These are phyloP conservation scores for Mycetomoellerius zeteki DNA, from an alignment of 1,140 invertebrate species.

Conservation along the genomic window DNA sequence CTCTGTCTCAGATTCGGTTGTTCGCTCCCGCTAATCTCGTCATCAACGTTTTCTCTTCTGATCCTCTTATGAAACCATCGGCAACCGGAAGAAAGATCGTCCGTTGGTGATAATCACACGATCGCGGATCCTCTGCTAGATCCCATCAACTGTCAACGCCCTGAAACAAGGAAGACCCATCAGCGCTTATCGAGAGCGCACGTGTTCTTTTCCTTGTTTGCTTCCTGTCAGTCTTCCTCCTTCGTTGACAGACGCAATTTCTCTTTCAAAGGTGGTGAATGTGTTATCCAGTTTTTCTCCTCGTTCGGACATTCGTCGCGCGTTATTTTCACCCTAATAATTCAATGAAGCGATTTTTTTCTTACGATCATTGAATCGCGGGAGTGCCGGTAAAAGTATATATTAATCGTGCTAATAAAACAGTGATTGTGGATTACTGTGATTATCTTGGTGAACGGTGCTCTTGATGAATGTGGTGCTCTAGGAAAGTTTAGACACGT, in stretches of 20 bases:
- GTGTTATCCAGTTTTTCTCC: background rate
- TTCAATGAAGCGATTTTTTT: background rate
- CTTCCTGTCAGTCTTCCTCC: conserved; percentile 11
- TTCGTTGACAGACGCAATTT: background rate
- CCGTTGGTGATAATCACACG: background rate
- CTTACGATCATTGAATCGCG: background rate
- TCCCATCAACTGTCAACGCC: conserved; percentile 62
- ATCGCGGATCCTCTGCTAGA: conserved; percentile 22
- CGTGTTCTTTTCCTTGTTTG: conserved; percentile 38
- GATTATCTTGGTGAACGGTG: conserved; percentile 49
- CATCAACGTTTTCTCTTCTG: conserved; percentile 7
- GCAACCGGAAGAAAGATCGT: conserved; percentile 8
- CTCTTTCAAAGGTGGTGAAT: background rate
- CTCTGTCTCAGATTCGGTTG: conserved; percentile 44
- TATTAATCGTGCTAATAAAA: conserved; percentile 9
- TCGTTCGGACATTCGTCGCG: background rate
- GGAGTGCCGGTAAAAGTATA: background rate
- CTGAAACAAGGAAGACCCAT: conserved; percentile 42
- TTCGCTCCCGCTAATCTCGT: conserved; percentile 18
- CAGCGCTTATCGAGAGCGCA: conserved; percentile 68
- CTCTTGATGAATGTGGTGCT: conserved; percentile 70
- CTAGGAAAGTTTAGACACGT: conserved; percentile 60
- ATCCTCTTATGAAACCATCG: background rate
- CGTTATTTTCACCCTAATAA: background rate
- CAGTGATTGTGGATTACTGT: conserved; percentile 55